Conservation (phyloP, 2,113 vertebrate genomes). For the Prietella phreatophila region DNA sequence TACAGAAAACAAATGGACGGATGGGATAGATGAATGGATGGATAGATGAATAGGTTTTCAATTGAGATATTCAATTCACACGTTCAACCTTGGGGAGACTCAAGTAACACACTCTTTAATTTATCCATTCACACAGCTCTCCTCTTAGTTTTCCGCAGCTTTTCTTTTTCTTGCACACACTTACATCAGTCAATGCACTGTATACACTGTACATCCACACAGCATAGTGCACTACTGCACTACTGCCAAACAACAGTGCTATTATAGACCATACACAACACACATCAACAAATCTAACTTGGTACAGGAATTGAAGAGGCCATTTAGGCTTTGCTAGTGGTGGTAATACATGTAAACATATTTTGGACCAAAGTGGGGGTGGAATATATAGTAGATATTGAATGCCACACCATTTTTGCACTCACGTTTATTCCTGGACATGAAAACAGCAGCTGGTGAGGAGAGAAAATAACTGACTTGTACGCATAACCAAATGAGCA, state of each 20-base stretch:
- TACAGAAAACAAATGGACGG: too few relatives aligned
- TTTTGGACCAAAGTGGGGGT: background rate
- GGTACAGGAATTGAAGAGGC: background rate
- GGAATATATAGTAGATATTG: background rate
- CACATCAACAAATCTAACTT: background rate
- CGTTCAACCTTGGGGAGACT: background rate
- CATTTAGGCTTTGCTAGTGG: background rate
- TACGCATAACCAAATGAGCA: background rate
- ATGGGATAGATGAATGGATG: too few relatives aligned
- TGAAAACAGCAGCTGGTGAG: background rate
- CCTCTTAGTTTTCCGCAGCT: background rate
- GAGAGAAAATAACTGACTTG: background rate
- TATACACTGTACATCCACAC: background rate
- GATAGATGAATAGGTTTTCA: background rate
- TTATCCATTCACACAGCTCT: background rate
- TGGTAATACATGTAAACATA: background rate
- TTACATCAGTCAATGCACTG: background rate
- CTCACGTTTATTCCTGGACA: background rate
- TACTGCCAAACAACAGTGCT: background rate
- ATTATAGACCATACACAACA: background rate
- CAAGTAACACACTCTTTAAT: background rate
- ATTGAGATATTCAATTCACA: background rate
- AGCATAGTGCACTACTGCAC: background rate
- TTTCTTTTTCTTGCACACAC: background rate
- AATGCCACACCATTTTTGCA: background rate